Base-by-base conservation (phyloP, 92 coral and sea anemone species). In the Plumapathes pennacea region DNA sequence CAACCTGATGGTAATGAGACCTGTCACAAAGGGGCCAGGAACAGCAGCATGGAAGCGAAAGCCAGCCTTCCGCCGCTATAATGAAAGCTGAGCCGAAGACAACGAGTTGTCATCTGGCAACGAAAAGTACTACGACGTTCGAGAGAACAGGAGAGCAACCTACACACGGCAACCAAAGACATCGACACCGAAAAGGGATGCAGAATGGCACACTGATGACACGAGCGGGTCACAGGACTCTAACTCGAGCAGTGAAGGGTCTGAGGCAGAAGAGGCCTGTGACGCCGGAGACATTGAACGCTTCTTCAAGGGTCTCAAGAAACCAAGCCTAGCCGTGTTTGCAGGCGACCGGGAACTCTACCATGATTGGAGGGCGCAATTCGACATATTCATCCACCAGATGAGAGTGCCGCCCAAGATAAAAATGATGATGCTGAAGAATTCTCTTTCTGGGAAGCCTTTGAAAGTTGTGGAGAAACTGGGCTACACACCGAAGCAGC, bases 301-400 rank as follows among this genome's bases (percentile, higher is more conserved):
- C n/a, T 45, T 57, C 27, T 75, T 75, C 42, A 75, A 57, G 38
- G 75, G 82, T 18, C 57, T 66, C n/a, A 66, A 75, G 53, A 75
- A 75, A 25, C 83, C 83, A 3, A 43, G 38, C 0, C 37, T 67
- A 10, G 39, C 57, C 31, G 62, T 44, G 5, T 76, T 66, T 28
- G 44, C 75, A 5, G 76, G 83, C 19, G 69, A 49, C 46, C 47
- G 30, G 43, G 69, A 76, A 15, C 75, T 75, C 29, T 64, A 75
- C 56, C 75, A 65, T 19, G 75, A 75, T 23, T 64, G 67, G 74
- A 57, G 64, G 50, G 83, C 70, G 38, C 70, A 76, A 32, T 76
- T 76, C 39, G 62, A 76, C 47, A 46, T 76, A 37, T 76, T 76
- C 47, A 51, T 58, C 19, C 36, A 76, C 32, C 41, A 68, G 38